Percentiles rank a stretch among this genome's conserved stretches.
Conservation (phyloP, 2,797 vertebrate genomes). For the Muraenolepis orangiensis region DNA sequence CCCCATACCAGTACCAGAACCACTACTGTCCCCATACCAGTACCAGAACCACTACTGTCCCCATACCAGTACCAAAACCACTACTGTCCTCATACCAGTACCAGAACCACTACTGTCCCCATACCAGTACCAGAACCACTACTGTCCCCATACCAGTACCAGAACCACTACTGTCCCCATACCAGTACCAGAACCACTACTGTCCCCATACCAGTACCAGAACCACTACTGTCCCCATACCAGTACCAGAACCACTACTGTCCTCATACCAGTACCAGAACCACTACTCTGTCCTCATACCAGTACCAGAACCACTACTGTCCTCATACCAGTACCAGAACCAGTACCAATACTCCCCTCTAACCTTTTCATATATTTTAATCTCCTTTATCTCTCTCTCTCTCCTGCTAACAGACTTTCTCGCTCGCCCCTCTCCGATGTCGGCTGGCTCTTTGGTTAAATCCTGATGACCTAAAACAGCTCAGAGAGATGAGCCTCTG, state of each 20-base stretch:
- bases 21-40: no score
- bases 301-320: neutral
- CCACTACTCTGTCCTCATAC: neutral
- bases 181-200: neutral
- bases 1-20: neutral
- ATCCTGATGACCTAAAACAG: conserved; percentile 12
- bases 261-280: no score
- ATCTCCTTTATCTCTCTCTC: neutral
- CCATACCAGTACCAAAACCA: neutral
- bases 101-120: neutral
- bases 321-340: neutral
- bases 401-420: conserved; percentile 24
- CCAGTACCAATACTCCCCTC: no score
- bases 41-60: neutral
- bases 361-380: neutral
- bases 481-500: neutral
- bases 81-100: no score
- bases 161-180: neutral
- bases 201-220: no score
- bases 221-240: neutral
- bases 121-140: neutral
- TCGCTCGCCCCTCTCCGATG: conserved; percentile 12
- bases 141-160: no score
- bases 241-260: neutral
- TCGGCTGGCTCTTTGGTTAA: neutral